Conservation (phyloP, 2,113 vertebrate species). For the Periophthalmus modestus region DNA sequence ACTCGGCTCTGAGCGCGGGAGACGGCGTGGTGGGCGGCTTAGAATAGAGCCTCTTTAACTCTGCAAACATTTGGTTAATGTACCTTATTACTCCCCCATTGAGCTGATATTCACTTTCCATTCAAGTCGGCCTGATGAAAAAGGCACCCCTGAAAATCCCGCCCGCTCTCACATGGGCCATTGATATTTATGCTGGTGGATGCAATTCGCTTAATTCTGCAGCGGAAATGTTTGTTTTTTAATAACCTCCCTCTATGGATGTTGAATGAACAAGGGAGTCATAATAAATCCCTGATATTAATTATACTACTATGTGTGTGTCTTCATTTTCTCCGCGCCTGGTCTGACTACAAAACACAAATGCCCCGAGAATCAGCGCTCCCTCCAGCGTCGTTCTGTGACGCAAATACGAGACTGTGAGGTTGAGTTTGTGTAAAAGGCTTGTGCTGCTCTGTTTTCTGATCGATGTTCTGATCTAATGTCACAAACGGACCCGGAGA, state of each 20-base stretch:
- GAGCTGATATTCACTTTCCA: constrained; percentile 63
- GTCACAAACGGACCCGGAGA: no score
- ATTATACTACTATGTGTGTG: constrained; percentile 44
- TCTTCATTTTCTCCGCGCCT: constrained; percentile 33
- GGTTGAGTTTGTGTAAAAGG: constrained; percentile 21
- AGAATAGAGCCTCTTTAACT: constrained; percentile 61
- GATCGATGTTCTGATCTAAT: no score
- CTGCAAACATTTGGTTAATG: constrained; percentile 66
- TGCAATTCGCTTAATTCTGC: constrained; percentile 57
- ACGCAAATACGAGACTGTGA: constrained; percentile 21
- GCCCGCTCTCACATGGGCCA: constrained; percentile 45
- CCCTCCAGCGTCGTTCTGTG: constrained; percentile 25
- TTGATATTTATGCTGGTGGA: constrained; percentile 68
- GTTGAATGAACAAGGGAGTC: constrained; percentile 42
- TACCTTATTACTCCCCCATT: constrained; percentile 60
- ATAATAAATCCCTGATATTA: constrained; percentile 50
- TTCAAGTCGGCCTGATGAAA: constrained; percentile 40
- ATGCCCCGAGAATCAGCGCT: constrained; percentile 23
- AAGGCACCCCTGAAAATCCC: constrained; percentile 53
- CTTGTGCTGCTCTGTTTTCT: no score
- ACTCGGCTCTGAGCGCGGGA: constrained; percentile 48
- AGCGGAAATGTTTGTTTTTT: constrained; percentile 54
- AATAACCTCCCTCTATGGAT: constrained; percentile 47
- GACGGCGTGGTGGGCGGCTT: constrained; percentile 17
- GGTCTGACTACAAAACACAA: constrained; percentile 22